These are phyloP conservation scores for Moxostoma hubbsi DNA, from an alignment of 2,797 vertebrate genomes.

Conservation along the genomic window DNA sequence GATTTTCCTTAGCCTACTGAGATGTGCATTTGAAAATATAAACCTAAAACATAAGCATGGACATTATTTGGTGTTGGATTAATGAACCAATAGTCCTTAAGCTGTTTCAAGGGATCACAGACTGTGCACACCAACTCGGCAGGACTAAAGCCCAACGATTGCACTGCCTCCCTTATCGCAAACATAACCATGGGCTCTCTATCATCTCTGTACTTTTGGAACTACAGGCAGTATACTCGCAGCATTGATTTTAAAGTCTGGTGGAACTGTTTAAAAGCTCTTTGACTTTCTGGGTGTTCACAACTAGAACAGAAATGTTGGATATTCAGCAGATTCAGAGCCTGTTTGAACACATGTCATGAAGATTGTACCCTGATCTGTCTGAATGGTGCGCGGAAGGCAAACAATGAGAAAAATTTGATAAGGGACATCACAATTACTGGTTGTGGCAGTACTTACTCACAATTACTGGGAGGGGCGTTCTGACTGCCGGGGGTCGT, in stretches of 20 bases:
- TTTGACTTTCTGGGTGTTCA: not conserved
- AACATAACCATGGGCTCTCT: not conserved
- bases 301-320: not conserved
- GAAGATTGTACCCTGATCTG: slow-evolving; percentile 25
- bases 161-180: no score
- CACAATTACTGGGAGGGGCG: no score
- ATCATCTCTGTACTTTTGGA: not conserved
- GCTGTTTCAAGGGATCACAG: not conserved
- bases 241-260: slow-evolving; percentile 5
- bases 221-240: not conserved
- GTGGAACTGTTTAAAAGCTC: not conserved
- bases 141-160: not conserved
- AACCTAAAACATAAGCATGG: not conserved
- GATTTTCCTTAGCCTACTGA: not conserved
- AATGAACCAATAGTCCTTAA: not conserved
- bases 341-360: not conserved
- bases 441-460: no score
- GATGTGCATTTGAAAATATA: not conserved
- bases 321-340: not conserved
- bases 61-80: not conserved
- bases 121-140: not conserved
- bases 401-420: slow-evolving; percentile 23
- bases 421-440: not conserved
- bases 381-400: not conserved
- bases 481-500: no score